These are phyloP conservation scores for Coleophora flavipennella DNA, from an alignment of 2,888 invertebrate genomes.

Conservation along the genomic window DNA sequence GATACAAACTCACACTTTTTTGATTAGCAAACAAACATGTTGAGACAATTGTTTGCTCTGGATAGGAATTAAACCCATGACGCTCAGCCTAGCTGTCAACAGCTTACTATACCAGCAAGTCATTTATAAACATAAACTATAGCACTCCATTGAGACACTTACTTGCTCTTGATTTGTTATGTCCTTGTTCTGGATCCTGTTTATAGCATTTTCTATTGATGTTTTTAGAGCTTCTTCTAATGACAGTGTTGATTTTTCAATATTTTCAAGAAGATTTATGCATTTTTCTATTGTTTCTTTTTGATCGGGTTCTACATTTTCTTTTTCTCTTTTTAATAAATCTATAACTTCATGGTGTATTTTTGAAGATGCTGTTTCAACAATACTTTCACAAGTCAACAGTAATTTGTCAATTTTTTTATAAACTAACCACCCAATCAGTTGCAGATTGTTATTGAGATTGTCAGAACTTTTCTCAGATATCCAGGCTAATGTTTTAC, in stretches of 20 bases:
- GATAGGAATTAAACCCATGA: too few relatives aligned
- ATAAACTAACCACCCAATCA: conserved; percentile 78
- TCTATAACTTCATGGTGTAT: conserved; percentile 41
- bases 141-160: background rate
- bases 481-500: conserved; percentile 84
- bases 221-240: conserved; percentile 62
- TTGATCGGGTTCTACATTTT: conserved; percentile 22
- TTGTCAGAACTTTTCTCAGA: conserved; percentile 61
- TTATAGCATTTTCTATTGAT: conserved; percentile 68
- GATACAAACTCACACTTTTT: too few relatives aligned
- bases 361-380: conserved; percentile 31
- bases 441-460: conserved; percentile 69
- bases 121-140: too few relatives aligned
- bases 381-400: conserved; percentile 29
- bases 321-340: conserved; percentile 31
- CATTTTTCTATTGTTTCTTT: conserved; percentile 33
- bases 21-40: too few relatives aligned
- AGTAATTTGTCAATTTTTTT: conserved; percentile 75
- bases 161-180: conserved; percentile 72
- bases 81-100: too few relatives aligned
- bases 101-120: too few relatives aligned
- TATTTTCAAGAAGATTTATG: conserved; percentile 4
- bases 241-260: conserved; percentile 23
- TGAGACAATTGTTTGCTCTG: too few relatives aligned
- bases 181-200: conserved; percentile 70